Conservation (phyloP, 2,797 vertebrate species). For the Anolis apletophallus region DNA sequence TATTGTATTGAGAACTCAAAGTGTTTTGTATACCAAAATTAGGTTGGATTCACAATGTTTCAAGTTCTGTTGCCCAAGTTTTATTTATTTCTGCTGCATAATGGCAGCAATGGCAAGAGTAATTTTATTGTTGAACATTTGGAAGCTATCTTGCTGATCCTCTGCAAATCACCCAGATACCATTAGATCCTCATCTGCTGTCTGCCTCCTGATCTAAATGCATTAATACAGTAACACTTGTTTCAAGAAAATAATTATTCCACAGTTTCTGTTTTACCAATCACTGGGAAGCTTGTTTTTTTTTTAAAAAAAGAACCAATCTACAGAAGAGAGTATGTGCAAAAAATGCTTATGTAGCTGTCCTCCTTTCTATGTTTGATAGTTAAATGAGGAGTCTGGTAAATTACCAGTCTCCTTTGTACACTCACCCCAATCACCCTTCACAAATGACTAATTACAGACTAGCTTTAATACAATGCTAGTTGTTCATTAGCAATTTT, state of each 20-base stretch:
- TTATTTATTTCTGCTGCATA: no score
- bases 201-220: background rate
- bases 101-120: no score
- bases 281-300: background rate
- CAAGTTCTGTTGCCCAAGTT: no score
- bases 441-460: background rate
- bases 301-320: background rate
- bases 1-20: no score
- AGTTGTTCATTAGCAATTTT: conserved; percentile 38
- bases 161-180: background rate
- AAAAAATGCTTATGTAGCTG: background rate
- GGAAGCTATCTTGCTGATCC: background rate
- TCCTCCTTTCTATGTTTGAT: background rate
- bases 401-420: background rate
- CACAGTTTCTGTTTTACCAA: background rate
- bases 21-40: no score
- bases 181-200: background rate
- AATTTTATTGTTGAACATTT: background rate
- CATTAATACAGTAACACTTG: background rate
- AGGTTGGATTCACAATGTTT: no score
- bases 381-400: background rate
- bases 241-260: background rate
- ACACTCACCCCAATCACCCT: no score
- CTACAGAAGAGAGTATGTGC: background rate
- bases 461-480: background rate